Evolutionary conservation across 2,888 invertebrate species (phyloP), one percentile per base, ranked within the genome.

Genomic region (Drosophila setosimentum): DNA sequence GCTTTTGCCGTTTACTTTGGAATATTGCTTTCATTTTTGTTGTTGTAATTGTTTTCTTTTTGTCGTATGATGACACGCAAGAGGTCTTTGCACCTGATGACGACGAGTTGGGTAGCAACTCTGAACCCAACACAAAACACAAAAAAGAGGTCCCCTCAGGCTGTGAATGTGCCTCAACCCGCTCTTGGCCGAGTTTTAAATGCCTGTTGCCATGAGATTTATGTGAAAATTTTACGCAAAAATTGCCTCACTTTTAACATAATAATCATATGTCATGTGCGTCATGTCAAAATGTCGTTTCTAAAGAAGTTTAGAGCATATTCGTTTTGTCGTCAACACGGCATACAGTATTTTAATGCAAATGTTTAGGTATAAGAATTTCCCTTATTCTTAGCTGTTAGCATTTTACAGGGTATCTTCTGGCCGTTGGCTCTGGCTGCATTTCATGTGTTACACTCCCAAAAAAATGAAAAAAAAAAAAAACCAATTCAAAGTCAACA

Each of bases 21-120:
- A 64, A 75, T 68, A 63, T 64, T 68, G 80, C 72, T 66, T 68
- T 70, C 60, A 66, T 61, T 70, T 71, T 57, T 68, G 32, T 71
- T 74, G 37, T 54, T 53, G 11, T 24, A 16, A 16, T 1, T 37
- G 11, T 54, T 37, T 30, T 58, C 40, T 64, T 50, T 55, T 58
- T 55, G 40, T 32, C 58, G 55, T 66, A 60, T 72, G 79, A 66
- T 72, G 79, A 66, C 84, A 85, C 87, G 84, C 89, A 68, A 85
- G 73, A 85, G 84, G 84, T 85, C 84, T 87, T 85, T 85, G 84
- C 89, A 83, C 84, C 76, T 85, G 74, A 71, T 67, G 51, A 71
- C 55, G 55, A 50, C 49, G 42, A 74, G 72, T 63, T 82, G 72
- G 65, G 65, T 55, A 49, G 45, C 53, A 57, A 55, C 68, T 45